These are phyloP conservation scores for Ibidorhyncha struthersii DNA, from an alignment of 2,113 vertebrate genomes.

Conservation along the genomic window DNA sequence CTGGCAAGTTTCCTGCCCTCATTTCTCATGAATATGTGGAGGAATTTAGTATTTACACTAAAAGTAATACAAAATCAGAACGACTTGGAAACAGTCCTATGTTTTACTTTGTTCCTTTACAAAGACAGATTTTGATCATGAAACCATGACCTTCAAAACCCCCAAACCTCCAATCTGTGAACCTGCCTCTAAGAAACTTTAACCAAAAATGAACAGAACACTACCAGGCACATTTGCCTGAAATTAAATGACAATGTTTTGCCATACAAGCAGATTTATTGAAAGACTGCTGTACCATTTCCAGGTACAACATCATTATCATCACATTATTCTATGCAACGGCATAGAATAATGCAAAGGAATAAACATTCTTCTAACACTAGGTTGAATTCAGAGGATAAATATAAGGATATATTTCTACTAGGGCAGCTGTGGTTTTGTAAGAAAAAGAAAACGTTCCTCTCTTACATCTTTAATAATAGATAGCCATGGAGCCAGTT, in stretches of 20 bases:
- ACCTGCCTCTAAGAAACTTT: neutral
- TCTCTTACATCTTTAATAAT: conserved; percentile 23
- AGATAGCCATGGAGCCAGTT: neutral
- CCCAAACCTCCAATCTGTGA: neutral
- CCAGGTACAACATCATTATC: neutral
- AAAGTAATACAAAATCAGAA: neutral
- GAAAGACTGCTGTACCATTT: neutral
- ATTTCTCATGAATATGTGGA: neutral
- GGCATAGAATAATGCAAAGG: neutral
- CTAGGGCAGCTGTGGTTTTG: neutral
- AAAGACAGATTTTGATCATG: neutral
- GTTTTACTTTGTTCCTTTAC: neutral
- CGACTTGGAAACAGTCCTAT: neutral
- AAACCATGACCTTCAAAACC: neutral
- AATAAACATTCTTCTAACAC: conserved; percentile 9
- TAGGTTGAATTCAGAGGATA: conserved; percentile 11
- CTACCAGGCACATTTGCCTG: neutral
- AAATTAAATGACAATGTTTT: neutral
- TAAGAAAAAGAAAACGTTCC: neutral
- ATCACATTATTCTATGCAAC: neutral
- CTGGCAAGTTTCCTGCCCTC: neutral
- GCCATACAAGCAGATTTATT: conserved; percentile 7
- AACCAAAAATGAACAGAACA: neutral
- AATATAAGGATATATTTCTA: conserved; percentile 10
- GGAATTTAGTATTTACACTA: neutral